Base-by-base conservation (phyloP, 2,797 vertebrate genomes). In the Syngnathus rostellatus region DNA sequence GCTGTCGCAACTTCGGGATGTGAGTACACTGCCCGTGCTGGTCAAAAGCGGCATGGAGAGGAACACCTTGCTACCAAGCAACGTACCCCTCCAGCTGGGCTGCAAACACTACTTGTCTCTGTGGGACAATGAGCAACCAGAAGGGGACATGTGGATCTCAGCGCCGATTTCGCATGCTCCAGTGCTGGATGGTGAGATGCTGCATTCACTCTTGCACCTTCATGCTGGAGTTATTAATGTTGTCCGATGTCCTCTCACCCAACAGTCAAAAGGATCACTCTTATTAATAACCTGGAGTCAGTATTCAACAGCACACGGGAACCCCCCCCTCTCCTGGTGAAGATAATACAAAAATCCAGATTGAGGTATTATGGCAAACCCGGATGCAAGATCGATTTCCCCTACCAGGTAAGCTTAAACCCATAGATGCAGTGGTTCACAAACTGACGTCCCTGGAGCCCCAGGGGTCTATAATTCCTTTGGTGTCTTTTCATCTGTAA, bases 71-170 rank as follows among this genome's bases (percentile, higher is more conserved):
- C 68, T 83, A 63, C 85, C 69, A 0, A 68, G 78, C 0, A 87
- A 92, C 38, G 76, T 68, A 5, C 94, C 95, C 0, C 88, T 96
- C 6, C 85, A 84, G 57, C 77, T 89, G 0, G 75, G 73, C 55
- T 89, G 77, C 51, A 92, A 87, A 57, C 93, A 94, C 77, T 97
- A 95, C 80, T 83, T 98, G 62, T 73, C 93, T 0, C 85, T 98
- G 25, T 97, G 97, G 96, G 95, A 95, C 77, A 94, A 93, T 23
- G 93, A 95, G 57, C 94, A 96, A 23, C 94, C 94, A 0, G 92
- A 92, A 7, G 94, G 94, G 4, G 87, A 85, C 2, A 5, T 88
- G 3, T 98, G 96, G 95, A 63, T 73, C 50, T 69, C 75, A 0
- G 77, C 77, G 6, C 73, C 37, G n/a, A 63, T 82, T 0, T 72